phyloP scores from a whole-genome alignment of 30 jellyfish, hydroid and myxozoan species.

The Clytia hemisphaerica region DNA sequence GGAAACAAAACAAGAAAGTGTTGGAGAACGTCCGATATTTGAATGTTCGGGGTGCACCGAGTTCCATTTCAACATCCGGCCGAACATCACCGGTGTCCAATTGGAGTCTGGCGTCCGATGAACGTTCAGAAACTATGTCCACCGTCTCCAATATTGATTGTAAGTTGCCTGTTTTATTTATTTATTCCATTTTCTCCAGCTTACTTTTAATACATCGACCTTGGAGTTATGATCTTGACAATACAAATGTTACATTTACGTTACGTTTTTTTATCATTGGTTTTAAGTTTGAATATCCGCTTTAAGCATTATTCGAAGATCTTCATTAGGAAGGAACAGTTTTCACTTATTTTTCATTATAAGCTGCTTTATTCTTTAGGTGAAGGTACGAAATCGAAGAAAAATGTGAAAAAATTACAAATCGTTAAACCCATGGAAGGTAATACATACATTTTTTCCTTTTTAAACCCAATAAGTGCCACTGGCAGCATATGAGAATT shows the following conservation, averaged over 20 bases:
- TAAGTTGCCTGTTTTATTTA: not conserved
- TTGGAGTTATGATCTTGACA: no score
- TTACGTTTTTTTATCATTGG: no score
- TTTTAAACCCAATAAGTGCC: no score
- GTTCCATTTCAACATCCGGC: slow-evolving; percentile 21
- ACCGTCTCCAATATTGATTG: slow-evolving; percentile 5
- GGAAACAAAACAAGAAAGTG: slow-evolving; percentile 17
- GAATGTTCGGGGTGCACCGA: slow-evolving; percentile 4
- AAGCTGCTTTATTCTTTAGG: not conserved
- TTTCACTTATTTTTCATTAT: no score
- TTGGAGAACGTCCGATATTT: slow-evolving; percentile 25
- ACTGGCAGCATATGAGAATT: not conserved
- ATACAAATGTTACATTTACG: no score
- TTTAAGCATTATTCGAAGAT: no score
- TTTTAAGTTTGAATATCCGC: no score
- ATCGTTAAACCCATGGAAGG: slow-evolving; percentile 91
- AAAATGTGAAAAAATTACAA: slow-evolving; percentile 56
- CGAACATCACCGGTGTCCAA: slow-evolving; percentile 25
- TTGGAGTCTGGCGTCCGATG: slow-evolving; percentile 27
- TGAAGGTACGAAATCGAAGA: slow-evolving; percentile 1
- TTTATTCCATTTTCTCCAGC: no score
- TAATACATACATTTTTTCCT: not conserved
- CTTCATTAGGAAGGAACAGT: no score
- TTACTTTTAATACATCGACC: no score
- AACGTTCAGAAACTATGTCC: slow-evolving; percentile 18